A percentile compares a stretch with the other conserved stretches of the same genome.
Conservation (phyloP, 2,797 vertebrate species). For the Choloepus didactylus region DNA sequence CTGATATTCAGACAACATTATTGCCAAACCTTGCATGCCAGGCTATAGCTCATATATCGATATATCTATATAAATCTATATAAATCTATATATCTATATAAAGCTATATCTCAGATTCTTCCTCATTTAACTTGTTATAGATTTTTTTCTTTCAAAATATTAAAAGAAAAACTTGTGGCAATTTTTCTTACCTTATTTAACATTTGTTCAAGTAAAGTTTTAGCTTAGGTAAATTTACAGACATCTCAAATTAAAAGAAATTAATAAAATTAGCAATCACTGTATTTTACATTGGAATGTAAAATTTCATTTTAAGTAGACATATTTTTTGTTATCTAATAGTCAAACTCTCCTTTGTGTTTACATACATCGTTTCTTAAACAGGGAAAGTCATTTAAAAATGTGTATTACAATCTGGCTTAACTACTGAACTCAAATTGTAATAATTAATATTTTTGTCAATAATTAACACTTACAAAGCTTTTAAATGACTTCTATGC, state of each 20-base stretch:
- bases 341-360: neutral
- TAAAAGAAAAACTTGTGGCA: neutral
- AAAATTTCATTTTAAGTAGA: conserved; percentile 37
- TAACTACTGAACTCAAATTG: neutral
- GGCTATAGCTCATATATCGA: too few species aligned
- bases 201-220: neutral
- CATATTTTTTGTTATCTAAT: neutral
- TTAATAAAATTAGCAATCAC: neutral
- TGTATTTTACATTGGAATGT: neutral
- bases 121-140: neutral
- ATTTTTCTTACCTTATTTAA: neutral
- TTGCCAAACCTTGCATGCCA: neutral
- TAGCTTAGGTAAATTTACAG: neutral
- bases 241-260: conserved; percentile 9
- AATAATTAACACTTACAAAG: neutral
- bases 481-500: neutral
- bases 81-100: neutral
- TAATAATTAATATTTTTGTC: conserved; percentile 4
- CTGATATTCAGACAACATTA: neutral
- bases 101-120: neutral
- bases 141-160: neutral
- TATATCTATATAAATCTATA: too few species aligned
- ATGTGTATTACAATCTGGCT: neutral
- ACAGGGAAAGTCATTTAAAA: neutral
- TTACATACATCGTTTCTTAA: neutral